Evolutionary conservation across 2,113 vertebrate species (phyloP).

Genomic region (Xyrauchen texanus): DNA sequence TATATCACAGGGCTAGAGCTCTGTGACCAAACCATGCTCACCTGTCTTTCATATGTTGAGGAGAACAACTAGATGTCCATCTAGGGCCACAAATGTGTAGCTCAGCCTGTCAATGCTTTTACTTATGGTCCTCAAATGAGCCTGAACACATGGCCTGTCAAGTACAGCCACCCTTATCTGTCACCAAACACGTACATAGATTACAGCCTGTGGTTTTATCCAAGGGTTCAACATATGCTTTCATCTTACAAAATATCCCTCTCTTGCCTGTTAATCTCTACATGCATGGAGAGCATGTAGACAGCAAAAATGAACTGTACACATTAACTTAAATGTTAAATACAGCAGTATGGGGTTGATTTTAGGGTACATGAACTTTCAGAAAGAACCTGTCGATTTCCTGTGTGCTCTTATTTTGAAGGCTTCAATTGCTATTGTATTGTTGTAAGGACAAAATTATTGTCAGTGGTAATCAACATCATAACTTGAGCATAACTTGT

Average conservation of each 20-base stretch:
- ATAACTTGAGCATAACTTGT: too few species aligned
- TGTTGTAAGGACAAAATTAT: too few species aligned
- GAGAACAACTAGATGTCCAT: slow-evolving; percentile 30
- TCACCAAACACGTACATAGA: slow-evolving; percentile 3
- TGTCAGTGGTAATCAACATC: too few species aligned
- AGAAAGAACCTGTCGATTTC: too few species aligned
- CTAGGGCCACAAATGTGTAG: not conserved
- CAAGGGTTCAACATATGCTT: not conserved
- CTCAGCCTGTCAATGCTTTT: not conserved
- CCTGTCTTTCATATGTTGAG: not conserved
- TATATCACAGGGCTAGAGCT: not conserved
- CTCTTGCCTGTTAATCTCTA: not conserved
- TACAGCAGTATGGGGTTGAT: too few species aligned
- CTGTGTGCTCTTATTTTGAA: too few species aligned
- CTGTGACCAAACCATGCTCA: not conserved
- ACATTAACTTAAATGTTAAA: too few species aligned
- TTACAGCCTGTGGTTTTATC: slow-evolving; percentile 18
- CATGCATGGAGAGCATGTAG: not conserved
- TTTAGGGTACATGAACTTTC: too few species aligned
- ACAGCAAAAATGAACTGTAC: not conserved
- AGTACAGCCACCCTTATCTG: slow-evolving; percentile 15
- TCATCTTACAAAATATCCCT: not conserved
- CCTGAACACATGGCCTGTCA: slow-evolving; percentile 18
- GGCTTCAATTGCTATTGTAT: too few species aligned
- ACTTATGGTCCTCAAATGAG: slow-evolving; percentile 6